Percentiles rank a stretch among this genome's conserved stretches.
These are phyloP conservation scores for Agrochola lota DNA, from an alignment of 2,888 invertebrate genomes.

Conservation along the genomic window DNA sequence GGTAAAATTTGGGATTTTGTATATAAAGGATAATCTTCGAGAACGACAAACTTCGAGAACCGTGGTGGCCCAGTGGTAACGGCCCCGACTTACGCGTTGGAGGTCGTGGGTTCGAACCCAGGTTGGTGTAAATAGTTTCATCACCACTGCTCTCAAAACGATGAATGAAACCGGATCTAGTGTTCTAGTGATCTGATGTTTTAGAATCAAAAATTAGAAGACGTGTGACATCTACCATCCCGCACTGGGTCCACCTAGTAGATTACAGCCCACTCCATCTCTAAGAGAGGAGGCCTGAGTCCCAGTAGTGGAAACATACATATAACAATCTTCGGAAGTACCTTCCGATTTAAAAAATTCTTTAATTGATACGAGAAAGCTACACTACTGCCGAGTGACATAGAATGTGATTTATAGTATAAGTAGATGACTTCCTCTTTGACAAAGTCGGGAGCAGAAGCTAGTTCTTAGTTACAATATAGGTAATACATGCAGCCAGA, in stretches of 20 bases:
- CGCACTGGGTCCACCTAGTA: neutral
- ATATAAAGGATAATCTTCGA: neutral
- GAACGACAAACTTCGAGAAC: neutral
- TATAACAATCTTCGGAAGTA: too few relatives aligned
- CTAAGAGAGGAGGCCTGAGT: too few relatives aligned
- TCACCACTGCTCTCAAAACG: neutral
- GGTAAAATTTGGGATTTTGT: neutral
- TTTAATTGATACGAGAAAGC: neutral
- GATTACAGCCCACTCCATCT: neutral
- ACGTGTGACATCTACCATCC: neutral
- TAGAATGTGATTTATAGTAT: neutral
- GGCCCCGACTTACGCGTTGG: neutral
- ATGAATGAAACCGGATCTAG: neutral
- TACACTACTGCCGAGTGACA: neutral
- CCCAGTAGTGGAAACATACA: too few relatives aligned
- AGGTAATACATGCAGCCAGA: too few relatives aligned
- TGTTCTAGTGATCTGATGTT: neutral
- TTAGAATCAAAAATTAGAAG: neutral
- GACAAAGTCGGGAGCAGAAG: neutral
- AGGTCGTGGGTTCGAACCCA: neutral
- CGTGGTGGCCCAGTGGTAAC: neutral
- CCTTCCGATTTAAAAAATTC: neutral
- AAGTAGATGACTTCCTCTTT: neutral
- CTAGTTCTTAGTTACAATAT: too few relatives aligned
- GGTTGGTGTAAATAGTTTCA: neutral